Evolutionary conservation across 1,140 invertebrate genomes (phyloP).

Genomic region (Bombus turneri): DNA sequence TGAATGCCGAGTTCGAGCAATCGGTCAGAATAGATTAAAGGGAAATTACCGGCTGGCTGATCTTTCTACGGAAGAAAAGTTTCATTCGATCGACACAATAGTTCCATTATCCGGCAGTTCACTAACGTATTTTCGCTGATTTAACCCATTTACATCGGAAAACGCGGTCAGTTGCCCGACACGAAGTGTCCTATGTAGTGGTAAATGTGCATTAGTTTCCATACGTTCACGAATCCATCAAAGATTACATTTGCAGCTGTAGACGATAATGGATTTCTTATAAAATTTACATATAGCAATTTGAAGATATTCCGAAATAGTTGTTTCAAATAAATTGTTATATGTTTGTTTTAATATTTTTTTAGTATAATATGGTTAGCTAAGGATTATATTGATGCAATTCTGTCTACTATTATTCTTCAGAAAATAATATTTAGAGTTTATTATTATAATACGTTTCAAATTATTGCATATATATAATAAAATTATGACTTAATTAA

Average conservation of each 20-base stretch:
- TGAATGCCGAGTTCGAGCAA: background rate
- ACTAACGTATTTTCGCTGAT: constrained; percentile 48
- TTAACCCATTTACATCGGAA: constrained; percentile 47
- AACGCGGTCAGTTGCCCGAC: background rate
- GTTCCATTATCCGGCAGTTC: constrained; percentile 49
- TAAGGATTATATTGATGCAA: too few species aligned
- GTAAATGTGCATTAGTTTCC: background rate
- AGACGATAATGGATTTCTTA: background rate
- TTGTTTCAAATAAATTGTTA: background rate
- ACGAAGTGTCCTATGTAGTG: background rate
- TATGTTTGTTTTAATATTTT: background rate
- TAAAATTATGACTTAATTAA: too few species aligned
- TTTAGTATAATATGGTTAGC: background rate
- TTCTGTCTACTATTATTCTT: too few species aligned
- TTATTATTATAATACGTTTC: too few species aligned
- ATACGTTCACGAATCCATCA: background rate
- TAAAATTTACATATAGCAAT: background rate
- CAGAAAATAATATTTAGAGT: too few species aligned
- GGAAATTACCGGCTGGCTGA: constrained; percentile 67
- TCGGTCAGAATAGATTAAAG: constrained; percentile 63
- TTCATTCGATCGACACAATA: constrained; percentile 52
- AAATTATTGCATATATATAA: too few species aligned
- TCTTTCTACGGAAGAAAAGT: constrained; percentile 48
- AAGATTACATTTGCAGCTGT: background rate
- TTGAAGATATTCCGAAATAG: background rate